Evolutionary conservation across 2,888 invertebrate species (phyloP).

Genomic region (Nezara viridula): DNA sequence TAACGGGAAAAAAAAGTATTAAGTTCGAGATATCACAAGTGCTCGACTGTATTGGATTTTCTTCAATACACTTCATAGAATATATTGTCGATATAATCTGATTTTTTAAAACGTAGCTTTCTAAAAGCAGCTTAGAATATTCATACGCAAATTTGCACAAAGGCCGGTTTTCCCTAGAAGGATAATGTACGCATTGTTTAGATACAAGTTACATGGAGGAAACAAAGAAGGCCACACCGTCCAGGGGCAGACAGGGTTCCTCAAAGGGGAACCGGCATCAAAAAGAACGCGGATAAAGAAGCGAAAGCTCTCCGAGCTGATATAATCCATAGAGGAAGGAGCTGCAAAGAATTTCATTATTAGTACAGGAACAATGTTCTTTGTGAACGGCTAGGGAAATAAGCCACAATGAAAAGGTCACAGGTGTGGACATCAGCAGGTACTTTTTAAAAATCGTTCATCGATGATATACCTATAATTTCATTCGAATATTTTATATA

Average conservation of each 20-base stretch:
- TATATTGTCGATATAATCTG: neutral
- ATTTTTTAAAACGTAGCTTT: neutral
- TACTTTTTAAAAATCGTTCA: neutral
- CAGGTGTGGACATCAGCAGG: neutral
- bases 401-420: neutral
- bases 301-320: neutral
- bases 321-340: neutral
- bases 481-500: too few species aligned
- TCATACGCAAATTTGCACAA: conserved; percentile 3
- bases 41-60: too few species aligned
- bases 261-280: neutral
- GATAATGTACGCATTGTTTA: conserved; percentile 35
- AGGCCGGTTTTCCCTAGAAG: neutral
- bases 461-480: too few species aligned
- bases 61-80: too few species aligned
- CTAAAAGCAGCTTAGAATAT: neutral
- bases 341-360: conserved; percentile 14
- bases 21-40: too few species aligned
- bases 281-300: conserved; percentile 9
- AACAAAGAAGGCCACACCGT: neutral
- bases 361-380: neutral
- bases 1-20: too few species aligned
- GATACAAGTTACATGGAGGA: conserved; percentile 8
- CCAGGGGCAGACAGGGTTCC: neutral
- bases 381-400: neutral